phyloP scores from a whole-genome alignment of 2,888 invertebrate genomes.

The Argynnis bischoffii region DNA sequence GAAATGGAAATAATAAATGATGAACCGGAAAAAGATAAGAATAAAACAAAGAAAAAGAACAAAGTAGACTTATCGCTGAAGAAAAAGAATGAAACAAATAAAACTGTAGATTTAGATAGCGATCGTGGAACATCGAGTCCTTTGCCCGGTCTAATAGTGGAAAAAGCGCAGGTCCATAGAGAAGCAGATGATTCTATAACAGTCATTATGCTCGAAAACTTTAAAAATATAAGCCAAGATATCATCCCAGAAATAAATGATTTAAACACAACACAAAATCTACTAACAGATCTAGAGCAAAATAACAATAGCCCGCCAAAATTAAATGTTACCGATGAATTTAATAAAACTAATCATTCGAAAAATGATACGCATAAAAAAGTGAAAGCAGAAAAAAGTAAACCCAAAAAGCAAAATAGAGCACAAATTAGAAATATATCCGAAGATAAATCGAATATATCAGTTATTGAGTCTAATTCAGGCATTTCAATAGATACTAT shows the following conservation, averaged over 20 bases:
- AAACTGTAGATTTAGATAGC: conserved; percentile 33
- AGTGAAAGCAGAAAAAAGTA: conserved; percentile 20
- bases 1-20: conserved; percentile 53
- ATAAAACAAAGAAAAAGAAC: conserved; percentile 37
- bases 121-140: conserved; percentile 59
- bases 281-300: conserved; percentile 53
- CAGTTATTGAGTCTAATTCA: conserved; percentile 21
- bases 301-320: conserved; percentile 44
- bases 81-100: conserved; percentile 34
- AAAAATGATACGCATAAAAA: neutral
- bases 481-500: conserved; percentile 56
- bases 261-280: conserved; percentile 56
- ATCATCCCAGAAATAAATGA: conserved; percentile 47
- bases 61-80: conserved; percentile 39
- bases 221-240: conserved; percentile 53
- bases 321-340: conserved; percentile 45
- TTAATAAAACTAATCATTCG: conserved; percentile 31
- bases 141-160: conserved; percentile 63
- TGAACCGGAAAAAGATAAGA: conserved; percentile 32
- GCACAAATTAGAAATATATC: conserved; percentile 5
- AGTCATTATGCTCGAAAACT: conserved; percentile 53
- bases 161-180: conserved; percentile 45
- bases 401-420: conserved; percentile 16
- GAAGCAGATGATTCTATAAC: conserved; percentile 51
- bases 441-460: neutral